phyloP scores from a whole-genome alignment of 2,888 invertebrate genomes.

The Herminia tarsipennalis region DNA sequence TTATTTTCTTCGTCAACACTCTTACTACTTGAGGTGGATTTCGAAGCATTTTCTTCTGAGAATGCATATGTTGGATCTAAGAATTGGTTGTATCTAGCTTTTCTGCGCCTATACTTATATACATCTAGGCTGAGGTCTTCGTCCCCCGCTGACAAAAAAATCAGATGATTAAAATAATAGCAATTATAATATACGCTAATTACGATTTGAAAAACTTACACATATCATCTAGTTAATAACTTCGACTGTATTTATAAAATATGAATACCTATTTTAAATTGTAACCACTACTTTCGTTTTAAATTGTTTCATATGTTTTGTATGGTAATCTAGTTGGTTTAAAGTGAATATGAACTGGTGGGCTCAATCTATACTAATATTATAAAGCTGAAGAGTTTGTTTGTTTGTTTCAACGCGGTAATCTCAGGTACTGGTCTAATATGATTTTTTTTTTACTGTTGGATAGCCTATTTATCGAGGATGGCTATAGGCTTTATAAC shows the following conservation, averaged over 20 bases:
- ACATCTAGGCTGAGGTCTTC: constrained; percentile 53
- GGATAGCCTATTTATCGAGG: too few species aligned
- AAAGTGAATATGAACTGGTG: constrained; percentile 39
- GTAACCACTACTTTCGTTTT: too few species aligned
- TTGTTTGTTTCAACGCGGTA: too few species aligned
- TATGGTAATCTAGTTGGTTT: constrained; percentile 39
- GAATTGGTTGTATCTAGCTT: constrained; percentile 43
- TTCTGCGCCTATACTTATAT: constrained; percentile 63
- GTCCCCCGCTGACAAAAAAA: constrained; percentile 28
- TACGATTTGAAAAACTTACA: constrained; percentile 18
- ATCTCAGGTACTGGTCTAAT: too few species aligned
- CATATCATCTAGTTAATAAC: constrained; percentile 23
- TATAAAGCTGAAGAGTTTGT: too few species aligned
- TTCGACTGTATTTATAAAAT: constrained; percentile 19
- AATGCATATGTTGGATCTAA: constrained; percentile 29
- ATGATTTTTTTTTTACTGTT: too few species aligned
- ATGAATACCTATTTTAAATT: too few species aligned
- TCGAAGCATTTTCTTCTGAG: constrained; percentile 34
- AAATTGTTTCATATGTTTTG: too few species aligned
- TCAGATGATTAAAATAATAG: too few species aligned
- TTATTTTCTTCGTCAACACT: constrained; percentile 54
- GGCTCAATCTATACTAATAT: constrained; percentile 27
- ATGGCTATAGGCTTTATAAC: too few species aligned
- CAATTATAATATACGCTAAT: not conserved
- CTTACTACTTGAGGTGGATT: constrained; percentile 35